phyloP scores from a whole-genome alignment of 2,888 invertebrate genomes.

The Pycnomerus fuliginosus region DNA sequence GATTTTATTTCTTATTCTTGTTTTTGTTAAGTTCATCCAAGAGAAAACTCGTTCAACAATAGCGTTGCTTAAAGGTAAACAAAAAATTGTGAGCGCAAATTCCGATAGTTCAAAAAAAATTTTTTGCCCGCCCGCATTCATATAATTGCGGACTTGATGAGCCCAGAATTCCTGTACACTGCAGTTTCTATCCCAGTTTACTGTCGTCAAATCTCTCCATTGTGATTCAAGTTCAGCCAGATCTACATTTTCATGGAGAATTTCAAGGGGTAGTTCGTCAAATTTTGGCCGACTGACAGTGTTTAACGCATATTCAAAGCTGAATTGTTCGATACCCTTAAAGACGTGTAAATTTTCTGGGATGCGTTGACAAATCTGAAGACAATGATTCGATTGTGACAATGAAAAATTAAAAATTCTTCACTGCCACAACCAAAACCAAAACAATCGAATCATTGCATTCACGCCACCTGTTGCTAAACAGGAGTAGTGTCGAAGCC shows the following conservation, averaged over 20 bases:
- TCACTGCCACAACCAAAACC: too few species aligned
- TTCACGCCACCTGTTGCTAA: too few species aligned
- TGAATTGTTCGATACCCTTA: background rate
- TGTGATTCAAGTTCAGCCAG: background rate
- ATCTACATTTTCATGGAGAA: background rate
- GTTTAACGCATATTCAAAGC: background rate
- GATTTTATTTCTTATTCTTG: constrained; percentile 1
- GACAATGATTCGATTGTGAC: too few species aligned
- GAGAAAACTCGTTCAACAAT: background rate
- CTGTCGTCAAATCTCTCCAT: background rate
- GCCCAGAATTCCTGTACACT: background rate
- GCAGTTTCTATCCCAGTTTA: background rate
- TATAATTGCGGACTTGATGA: background rate
- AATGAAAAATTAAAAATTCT: too few species aligned
- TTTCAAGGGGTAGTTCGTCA: background rate
- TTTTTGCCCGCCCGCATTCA: background rate
- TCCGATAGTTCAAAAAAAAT: background rate
- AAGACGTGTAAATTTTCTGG: background rate
- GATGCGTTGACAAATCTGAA: background rate
- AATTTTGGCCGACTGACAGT: background rate
- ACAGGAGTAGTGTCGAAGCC: too few species aligned
- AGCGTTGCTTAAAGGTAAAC: constrained; percentile 1
- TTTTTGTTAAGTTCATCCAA: background rate
- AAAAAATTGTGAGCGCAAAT: background rate
- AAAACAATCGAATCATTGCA: too few species aligned